Evolutionary conservation across 92 coral and sea anemone species (phyloP), one percentile per base, ranked within the genome.

Genomic region (Diadumene lineata): DNA sequence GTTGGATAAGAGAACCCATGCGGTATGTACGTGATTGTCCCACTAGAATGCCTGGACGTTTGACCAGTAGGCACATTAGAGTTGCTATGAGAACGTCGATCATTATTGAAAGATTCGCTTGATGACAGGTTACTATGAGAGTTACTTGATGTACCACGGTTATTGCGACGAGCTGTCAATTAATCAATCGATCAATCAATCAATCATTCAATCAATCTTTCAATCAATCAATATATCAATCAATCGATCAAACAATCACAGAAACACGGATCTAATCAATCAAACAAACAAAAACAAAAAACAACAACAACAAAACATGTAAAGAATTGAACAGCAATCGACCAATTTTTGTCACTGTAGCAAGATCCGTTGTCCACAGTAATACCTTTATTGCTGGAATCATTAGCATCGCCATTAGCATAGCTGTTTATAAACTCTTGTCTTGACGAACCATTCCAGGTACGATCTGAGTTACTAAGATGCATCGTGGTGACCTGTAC

Each of bases 401-500:
- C 79, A 7, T 60, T 51, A 24, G 79, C 43, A 43, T 74, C 79
- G 6, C 70, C 70, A 29, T 74, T 60, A 9, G 22, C 43, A n/a
- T 70, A 58, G 26, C 79, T 77, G 56, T 82, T 82, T 1, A 68
- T 64, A 33, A 60, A 73, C 11, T 86, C 91, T 28, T 86, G 84
- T 29, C 70, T 82, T 6, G 80, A 65, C 7, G 56, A 58, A 16
- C 33, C 75, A 43, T 78, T 86, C 88, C 90, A 84, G 69, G 63
- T 86, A 34, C 85, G 77, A 1, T 93, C 98, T 0, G 77, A 73
- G 60, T 83, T 88, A 50, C 86, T 87, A 44, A 94, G 73, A 31
- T 94, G 98, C 76, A 94, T 91, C 4, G 98, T 94, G 27, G 98
- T 94, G 43, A 94, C 98, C 98, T 94, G 73, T 34, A 53, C 0